Base-by-base conservation (phyloP, 1,140 invertebrate genomes). In the Nilaparvata lugens region DNA sequence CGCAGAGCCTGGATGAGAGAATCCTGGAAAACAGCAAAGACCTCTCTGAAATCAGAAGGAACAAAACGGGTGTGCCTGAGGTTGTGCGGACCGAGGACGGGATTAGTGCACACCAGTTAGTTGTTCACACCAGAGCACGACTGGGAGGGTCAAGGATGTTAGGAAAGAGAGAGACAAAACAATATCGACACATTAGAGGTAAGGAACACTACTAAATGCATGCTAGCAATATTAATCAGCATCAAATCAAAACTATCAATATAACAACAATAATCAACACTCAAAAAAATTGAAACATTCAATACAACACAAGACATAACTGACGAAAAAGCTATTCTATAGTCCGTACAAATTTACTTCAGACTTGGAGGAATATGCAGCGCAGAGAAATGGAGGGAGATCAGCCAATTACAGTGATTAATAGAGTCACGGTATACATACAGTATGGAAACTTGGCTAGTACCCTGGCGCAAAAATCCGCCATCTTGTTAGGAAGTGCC, bases 21-120 rank as follows among this genome's bases (percentile, higher is more conserved):
- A 83, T 83, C 85, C 86, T 79, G 88, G 87, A 85, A 89, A 89
- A 83, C 86, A 91, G 83, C 86, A 89, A 73, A 88, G 81, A 71
- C 84, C 87, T 71, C 85, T 84, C 87, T 87, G 82, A 79, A 82
- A 70, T 65, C 65, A 68, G 31, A 81, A 75, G 74, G 73, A 76
- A 81, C 73, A 77, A 76, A 75, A 79, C 75, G 31, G 73, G 45
- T 16, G n/a, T 48, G 45, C 55, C 40, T 62, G 53, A 21, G 53
- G 52, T 57, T n/a, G 54, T 54, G 53, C 56, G 56, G 7, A 52
- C 56, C 42, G 52, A 25, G 28, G 59, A 60, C 24, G 55, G 59
- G 59, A 60, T 60, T 60, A 60, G 59, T 60, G 45, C 59, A 60
- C 58, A 16, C 58, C 31, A 28, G 51, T 60, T 60, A 60, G 31